Base-by-base conservation (phyloP, 2,888 invertebrate species). In the Catocala fraxini region DNA sequence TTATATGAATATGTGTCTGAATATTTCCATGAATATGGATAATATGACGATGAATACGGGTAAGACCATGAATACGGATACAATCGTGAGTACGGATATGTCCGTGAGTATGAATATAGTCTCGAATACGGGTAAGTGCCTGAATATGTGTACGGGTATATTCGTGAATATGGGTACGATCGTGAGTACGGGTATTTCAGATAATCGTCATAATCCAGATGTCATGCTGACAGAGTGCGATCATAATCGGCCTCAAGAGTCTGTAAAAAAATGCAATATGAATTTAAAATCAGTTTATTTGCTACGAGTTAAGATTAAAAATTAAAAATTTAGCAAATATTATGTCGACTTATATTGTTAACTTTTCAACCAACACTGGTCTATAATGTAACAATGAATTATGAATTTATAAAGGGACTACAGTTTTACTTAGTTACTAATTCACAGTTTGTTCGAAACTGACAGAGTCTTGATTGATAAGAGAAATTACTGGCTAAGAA, bases 231-330 rank as follows among this genome's bases (percentile, higher is more conserved):
- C 39, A 35, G 13, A 6, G 46, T 9, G 52, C 51, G 48, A 49
- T 54, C 83, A 59, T 77, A 62, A 41, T 85, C 84, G 0, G 79
- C 64, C 55, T 85, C 83, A 71, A 84, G 57, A 10, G 74, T 75
- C 80, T 79, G 80, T 63, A 79, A 75, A 62, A 48, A 67, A 60
- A 39, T 56, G 55, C 12, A 7, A 25, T 15, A 46, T 46, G 2
- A 46, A 10, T 46, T 46, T 46, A 9, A n/a, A 45, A 45, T 45
- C 6, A 12, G 6, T 45, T 45, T 45, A 45, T 45, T 45, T 45
- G 42, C 42, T 42, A 42, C 42, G 9, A 6, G 6, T 5, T 42
- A 0, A n/a, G n/a, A n/a, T n/a, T n/a, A 15, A 15, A 0, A 15
- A 15, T 15, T 15, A 1, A 15, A 15, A 15, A 15, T 15, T 15